phyloP scores from a whole-genome alignment of 2,113 vertebrate genomes.

The Channa argus region DNA sequence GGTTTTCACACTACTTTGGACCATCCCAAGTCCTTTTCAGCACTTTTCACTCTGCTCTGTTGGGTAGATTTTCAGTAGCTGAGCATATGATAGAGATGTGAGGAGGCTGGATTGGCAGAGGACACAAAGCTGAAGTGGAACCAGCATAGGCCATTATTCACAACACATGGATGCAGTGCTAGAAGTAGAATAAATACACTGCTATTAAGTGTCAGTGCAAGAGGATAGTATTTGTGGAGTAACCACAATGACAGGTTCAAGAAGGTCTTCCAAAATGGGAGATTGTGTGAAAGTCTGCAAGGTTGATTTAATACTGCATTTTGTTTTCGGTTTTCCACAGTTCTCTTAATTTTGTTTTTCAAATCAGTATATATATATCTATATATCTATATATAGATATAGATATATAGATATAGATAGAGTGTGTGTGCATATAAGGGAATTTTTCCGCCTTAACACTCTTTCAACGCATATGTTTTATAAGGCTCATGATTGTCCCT shows the following conservation, averaged over 20 bases:
- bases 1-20: constrained; percentile 42
- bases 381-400: background rate
- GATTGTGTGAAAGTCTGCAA: background rate
- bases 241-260: constrained; percentile 20
- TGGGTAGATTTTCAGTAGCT: constrained; percentile 52
- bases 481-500: constrained; percentile 46
- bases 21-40: constrained; percentile 46
- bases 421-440: no score
- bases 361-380: no score
- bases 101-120: constrained; percentile 37
- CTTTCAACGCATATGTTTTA: constrained; percentile 44
- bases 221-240: constrained; percentile 10
- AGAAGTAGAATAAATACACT: constrained; percentile 31
- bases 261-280: constrained; percentile 24
- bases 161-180: constrained; percentile 40
- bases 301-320: background rate
- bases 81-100: constrained; percentile 40
- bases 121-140: constrained; percentile 46
- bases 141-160: constrained; percentile 41
- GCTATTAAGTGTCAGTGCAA: constrained; percentile 32
- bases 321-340: background rate
- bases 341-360: background rate
- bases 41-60: constrained; percentile 32
- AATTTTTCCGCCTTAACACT: background rate
- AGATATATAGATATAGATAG: no score